Base-by-base conservation (phyloP, 2,888 invertebrate species). In the Pegoplata infirma region DNA sequence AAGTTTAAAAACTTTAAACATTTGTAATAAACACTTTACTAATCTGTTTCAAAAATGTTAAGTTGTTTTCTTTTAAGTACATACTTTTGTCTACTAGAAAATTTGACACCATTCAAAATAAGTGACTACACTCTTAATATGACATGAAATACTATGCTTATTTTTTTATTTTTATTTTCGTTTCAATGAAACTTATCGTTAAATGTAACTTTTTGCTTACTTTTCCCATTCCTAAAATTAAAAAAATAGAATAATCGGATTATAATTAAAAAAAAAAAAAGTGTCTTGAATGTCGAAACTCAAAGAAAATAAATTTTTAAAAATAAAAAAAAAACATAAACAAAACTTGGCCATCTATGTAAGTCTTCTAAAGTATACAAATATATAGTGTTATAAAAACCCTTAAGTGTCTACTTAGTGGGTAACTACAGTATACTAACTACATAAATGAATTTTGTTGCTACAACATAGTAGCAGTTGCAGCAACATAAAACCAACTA, bases 231-330 rank as follows among this genome's bases (percentile, higher is more conserved):
- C n/a, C 10, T 36, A 14, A n/a, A 21, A 19, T 71, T 36, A 28
- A 46, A 16, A 63, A 47, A 25, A 56, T 40, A 14, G 56, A 40
- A 44, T 68, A 75, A 75, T 63, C 61, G 16, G 68, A 47, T 75
- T 75, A 63, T 56, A 75, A 47, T 75, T 63, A 19, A 16, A 64
- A 68, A 74, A 61, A n/a, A n/a, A n/a, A n/a, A n/a, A n/a, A n/a
- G n/a, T 28, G 36, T 68, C 36, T 75, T 75, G 49, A 56, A 67
- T 67, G 44, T 53, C 47, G 5, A 1, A 53, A 21, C 17, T 23
- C 12, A 53, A 53, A 7, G 4, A 53, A 53, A 53, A n/a, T n/a
- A n/a, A n/a, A n/a, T n/a, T n/a, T n/a, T n/a, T n/a, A n/a, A n/a
- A n/a, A n/a, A n/a, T n/a, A n/a, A n/a, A n/a, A n/a, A n/a, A n/a